These are phyloP conservation scores for Stegophylla sp. DNA, from an alignment of 2,888 invertebrate species.

Conservation along the genomic window DNA sequence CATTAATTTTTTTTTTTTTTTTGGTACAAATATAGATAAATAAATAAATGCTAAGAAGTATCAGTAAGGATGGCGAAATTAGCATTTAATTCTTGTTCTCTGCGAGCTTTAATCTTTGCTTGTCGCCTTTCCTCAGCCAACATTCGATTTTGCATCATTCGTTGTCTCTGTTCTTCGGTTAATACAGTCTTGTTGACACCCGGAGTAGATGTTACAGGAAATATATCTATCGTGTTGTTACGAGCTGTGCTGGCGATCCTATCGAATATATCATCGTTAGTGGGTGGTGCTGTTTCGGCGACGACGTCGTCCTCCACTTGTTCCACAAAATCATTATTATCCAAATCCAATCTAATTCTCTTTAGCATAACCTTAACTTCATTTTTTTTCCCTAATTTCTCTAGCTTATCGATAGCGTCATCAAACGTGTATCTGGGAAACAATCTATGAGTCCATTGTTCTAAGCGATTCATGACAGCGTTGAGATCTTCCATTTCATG, in stretches of 20 bases:
- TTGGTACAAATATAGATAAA: too few relatives aligned
- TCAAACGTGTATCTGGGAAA: constrained; percentile 89
- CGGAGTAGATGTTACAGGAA: constrained; percentile 31
- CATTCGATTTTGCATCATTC: constrained; percentile 74
- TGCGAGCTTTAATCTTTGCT: constrained; percentile 66
- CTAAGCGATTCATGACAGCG: constrained; percentile 78
- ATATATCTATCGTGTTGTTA: constrained; percentile 50
- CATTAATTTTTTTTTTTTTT: too few relatives aligned
- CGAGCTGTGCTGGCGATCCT: too few relatives aligned
- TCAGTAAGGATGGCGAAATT: too few relatives aligned
- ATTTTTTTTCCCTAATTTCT: constrained; percentile 82
- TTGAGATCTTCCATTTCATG: constrained; percentile 84
- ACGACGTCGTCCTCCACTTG: constrained; percentile 67
- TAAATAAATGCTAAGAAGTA: too few relatives aligned
- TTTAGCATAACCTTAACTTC: constrained; percentile 72
- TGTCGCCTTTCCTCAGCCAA: constrained; percentile 72
- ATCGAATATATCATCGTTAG: constrained; percentile 61
- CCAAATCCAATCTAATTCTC: constrained; percentile 71
- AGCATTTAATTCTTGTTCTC: constrained; percentile 62
- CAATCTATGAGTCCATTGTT: constrained; percentile 93
- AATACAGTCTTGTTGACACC: constrained; percentile 62
- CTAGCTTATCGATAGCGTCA: constrained; percentile 80
- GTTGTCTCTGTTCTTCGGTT: constrained; percentile 72
- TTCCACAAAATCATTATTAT: constrained; percentile 64
- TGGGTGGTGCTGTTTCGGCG: constrained; percentile 63